These are phyloP conservation scores for Talpa occidentalis DNA, from an alignment of 2,113 vertebrate species.

Conservation along the genomic window DNA sequence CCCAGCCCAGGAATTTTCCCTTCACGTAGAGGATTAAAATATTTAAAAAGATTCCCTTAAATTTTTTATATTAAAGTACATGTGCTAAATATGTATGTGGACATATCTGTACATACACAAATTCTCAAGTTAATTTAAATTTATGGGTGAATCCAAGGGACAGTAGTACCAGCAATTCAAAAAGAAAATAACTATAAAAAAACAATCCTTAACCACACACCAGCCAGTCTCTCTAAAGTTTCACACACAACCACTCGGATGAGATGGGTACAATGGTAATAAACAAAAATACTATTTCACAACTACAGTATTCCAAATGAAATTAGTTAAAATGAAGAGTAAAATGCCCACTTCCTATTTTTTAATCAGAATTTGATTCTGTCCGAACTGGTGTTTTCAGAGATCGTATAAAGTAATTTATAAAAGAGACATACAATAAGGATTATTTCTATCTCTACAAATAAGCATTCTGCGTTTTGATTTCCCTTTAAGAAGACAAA, in stretches of 20 bases:
- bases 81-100: slow-evolving; percentile 40
- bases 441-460: slow-evolving; percentile 74
- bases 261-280: slow-evolving; percentile 56
- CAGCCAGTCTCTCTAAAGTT: slow-evolving; percentile 60
- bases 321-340: slow-evolving; percentile 75
- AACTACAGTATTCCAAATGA: slow-evolving; percentile 10
- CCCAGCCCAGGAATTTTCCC: background rate
- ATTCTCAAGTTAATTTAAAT: slow-evolving; percentile 66
- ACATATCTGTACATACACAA: slow-evolving; percentile 3
- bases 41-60: slow-evolving; percentile 25
- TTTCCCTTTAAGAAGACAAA: slow-evolving; percentile 84
- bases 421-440: slow-evolving; percentile 22
- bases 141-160: slow-evolving; percentile 50
- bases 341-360: slow-evolving; percentile 77
- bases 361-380: slow-evolving; percentile 78
- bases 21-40: slow-evolving; percentile 6
- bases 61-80: background rate
- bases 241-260: slow-evolving; percentile 56
- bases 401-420: slow-evolving; percentile 46
- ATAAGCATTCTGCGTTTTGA: slow-evolving; percentile 73
- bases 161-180: slow-evolving; percentile 44
- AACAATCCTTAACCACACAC: slow-evolving; percentile 56
- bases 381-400: slow-evolving; percentile 32
- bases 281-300: slow-evolving; percentile 75
- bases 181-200: slow-evolving; percentile 64